A percentile compares a stretch with the other conserved stretches of the same genome.
phyloP scores from a whole-genome alignment of 2,888 invertebrate species.

The Apomyelois bistriatella region DNA sequence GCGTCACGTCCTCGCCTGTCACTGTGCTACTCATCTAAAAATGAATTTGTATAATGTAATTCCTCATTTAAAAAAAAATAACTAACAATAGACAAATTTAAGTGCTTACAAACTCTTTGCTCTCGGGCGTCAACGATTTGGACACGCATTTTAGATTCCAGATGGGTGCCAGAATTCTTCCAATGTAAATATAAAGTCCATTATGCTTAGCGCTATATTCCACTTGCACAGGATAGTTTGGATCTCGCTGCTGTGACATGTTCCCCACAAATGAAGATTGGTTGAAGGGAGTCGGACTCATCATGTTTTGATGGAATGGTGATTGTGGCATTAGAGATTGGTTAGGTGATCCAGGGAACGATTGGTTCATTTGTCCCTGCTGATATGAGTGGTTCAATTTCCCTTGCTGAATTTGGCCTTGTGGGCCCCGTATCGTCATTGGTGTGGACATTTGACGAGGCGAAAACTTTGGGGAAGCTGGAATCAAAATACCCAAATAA shows the following conservation, averaged over 20 bases:
- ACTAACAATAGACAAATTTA: not conserved
- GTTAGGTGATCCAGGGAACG: constrained; percentile 50
- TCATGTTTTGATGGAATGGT: constrained; percentile 55
- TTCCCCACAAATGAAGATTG: constrained; percentile 62
- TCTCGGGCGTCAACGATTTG: constrained; percentile 70
- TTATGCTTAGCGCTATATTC: constrained; percentile 90
- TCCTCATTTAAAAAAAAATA: not conserved
- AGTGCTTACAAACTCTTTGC: constrained; percentile 79
- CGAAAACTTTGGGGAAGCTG: constrained; percentile 70
- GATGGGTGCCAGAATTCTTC: constrained; percentile 91
- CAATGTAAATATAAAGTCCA: constrained; percentile 94
- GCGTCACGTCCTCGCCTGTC: constrained; percentile 83
- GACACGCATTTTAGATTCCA: constrained; percentile 91
- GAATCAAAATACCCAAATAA: too few relatives aligned
- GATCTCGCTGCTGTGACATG: constrained; percentile 58
- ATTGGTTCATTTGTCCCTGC: constrained; percentile 52
- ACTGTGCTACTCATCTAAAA: constrained; percentile 81
- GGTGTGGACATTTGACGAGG: constrained; percentile 76
- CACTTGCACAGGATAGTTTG: constrained; percentile 60
- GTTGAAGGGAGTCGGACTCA: constrained; percentile 56
- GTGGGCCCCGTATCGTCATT: constrained; percentile 59
- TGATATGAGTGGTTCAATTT: constrained; percentile 63
- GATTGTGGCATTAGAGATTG: constrained; percentile 54
- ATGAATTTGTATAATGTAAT: constrained; percentile 16
- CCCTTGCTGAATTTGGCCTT: constrained; percentile 52